phyloP scores from a whole-genome alignment of 2,888 invertebrate species.

The Cybosia mesomella region DNA sequence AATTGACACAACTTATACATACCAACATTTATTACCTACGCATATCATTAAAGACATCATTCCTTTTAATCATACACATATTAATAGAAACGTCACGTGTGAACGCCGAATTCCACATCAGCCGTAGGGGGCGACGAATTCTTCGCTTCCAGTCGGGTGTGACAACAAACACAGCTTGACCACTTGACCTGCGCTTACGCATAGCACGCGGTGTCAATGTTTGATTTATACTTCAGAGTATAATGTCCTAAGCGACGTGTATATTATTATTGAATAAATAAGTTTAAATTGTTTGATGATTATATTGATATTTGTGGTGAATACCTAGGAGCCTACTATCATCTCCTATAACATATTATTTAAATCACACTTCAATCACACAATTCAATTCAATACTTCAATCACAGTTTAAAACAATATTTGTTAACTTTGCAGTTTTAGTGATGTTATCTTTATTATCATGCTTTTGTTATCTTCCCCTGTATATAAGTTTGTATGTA shows the following conservation, averaged over 20 bases:
- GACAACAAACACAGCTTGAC: constrained; percentile 47
- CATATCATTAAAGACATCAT: constrained; percentile 5
- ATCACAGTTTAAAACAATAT: too few relatives aligned
- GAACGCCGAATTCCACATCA: constrained; percentile 25
- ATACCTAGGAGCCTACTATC: too few relatives aligned
- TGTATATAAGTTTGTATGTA: too few relatives aligned
- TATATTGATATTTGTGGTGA: background rate
- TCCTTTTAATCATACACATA: background rate
- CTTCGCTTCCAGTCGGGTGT: constrained; percentile 46
- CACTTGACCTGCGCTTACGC: constrained; percentile 50
- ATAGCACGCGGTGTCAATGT: constrained; percentile 24
- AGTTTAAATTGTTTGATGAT: background rate
- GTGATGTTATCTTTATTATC: too few relatives aligned
- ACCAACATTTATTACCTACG: too few relatives aligned
- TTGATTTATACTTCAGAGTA: constrained; percentile 27
- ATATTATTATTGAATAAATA: background rate
- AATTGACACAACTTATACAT: background rate
- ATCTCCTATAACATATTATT: too few relatives aligned
- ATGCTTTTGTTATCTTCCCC: too few relatives aligned
- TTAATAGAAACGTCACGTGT: constrained; percentile 22
- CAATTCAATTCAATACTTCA: too few relatives aligned
- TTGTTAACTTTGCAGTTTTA: too few relatives aligned
- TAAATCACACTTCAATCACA: too few relatives aligned
- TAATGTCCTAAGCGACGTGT: constrained; percentile 14
- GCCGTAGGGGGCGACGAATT: constrained; percentile 45